Evolutionary conservation across 2,113 vertebrate species (phyloP).

Genomic region (Forbesichthys agassizii): DNA sequence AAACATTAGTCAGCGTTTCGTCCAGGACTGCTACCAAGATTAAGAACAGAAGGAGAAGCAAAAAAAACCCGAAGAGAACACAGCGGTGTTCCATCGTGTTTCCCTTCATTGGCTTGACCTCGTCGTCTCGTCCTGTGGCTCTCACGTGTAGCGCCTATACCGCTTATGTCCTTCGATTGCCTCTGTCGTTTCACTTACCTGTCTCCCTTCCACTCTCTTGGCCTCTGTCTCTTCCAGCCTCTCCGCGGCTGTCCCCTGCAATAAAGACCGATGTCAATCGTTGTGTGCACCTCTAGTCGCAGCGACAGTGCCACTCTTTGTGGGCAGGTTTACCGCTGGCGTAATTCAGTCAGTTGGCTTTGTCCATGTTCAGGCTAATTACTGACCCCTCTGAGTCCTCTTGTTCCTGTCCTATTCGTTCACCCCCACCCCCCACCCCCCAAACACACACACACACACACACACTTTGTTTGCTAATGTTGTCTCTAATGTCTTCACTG

Average conservation of each 20-base stretch:
- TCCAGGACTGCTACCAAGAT: slow-evolving; percentile 31
- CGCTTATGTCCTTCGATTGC: slow-evolving; percentile 20
- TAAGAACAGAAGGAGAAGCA: neutral
- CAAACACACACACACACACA: no score
- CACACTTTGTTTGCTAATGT: neutral
- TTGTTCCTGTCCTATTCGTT: neutral
- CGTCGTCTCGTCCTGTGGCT: no score
- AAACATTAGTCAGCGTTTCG: slow-evolving; percentile 31
- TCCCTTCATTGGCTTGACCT: no score
- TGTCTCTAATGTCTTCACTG: no score
- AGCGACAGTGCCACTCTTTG: no score
- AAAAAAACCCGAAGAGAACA: slow-evolving; percentile 18
- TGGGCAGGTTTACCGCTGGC: no score
- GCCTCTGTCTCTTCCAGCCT: neutral
- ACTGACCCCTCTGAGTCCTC: neutral
- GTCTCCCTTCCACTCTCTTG: neutral
- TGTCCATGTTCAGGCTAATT: no score
- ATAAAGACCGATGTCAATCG: no score
- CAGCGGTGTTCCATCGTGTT: slow-evolving; percentile 14
- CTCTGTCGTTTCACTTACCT: slow-evolving; percentile 22
- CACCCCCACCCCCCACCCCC: neutral
- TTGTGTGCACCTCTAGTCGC: no score
- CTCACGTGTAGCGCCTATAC: neutral
- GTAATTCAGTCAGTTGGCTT: no score
- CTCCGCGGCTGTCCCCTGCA: slow-evolving; percentile 9